Conservation (phyloP, 2,797 vertebrate genomes). For the Eutrigla gurnardus region DNA sequence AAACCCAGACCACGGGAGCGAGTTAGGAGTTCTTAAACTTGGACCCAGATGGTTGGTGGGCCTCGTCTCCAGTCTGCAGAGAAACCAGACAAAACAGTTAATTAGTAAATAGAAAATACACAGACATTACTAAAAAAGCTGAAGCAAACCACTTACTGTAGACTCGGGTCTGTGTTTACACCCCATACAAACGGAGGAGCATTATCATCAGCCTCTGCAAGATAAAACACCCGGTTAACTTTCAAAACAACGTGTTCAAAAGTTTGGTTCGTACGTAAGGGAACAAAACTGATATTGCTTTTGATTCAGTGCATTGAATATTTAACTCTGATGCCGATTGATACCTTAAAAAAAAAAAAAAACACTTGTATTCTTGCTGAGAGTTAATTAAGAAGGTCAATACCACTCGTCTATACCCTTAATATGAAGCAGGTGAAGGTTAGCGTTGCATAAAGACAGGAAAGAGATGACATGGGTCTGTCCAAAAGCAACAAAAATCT, state of each 20-base stretch:
- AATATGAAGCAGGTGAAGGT: neutral
- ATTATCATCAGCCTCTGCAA: slow-evolving; percentile 70
- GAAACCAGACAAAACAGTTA: neutral
- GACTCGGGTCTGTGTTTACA: neutral
- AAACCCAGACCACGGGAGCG: slow-evolving; percentile 81
- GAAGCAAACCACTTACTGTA: slow-evolving; percentile 48
- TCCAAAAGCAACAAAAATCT: no score
- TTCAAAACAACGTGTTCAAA: neutral
- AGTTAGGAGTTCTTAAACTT: slow-evolving; percentile 78
- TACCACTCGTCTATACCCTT: neutral
- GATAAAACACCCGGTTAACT: neutral
- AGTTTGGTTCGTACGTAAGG: neutral
- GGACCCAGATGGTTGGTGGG: slow-evolving; percentile 63
- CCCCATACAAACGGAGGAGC: slow-evolving; percentile 77
- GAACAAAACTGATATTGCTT: neutral
- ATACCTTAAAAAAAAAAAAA: neutral
- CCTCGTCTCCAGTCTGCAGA: slow-evolving; percentile 39
- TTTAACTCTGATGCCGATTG: neutral
- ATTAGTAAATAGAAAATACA: neutral
- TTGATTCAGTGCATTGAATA: neutral
- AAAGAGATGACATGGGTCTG: neutral
- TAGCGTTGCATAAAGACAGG: neutral
- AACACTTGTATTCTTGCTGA: neutral
- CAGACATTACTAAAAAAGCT: neutral
- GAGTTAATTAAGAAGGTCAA: neutral